A percentile compares a stretch with the other conserved stretches of the same genome.
These are phyloP conservation scores for Xanthorhoe designata DNA, from an alignment of 2,888 invertebrate species.

Conservation along the genomic window DNA sequence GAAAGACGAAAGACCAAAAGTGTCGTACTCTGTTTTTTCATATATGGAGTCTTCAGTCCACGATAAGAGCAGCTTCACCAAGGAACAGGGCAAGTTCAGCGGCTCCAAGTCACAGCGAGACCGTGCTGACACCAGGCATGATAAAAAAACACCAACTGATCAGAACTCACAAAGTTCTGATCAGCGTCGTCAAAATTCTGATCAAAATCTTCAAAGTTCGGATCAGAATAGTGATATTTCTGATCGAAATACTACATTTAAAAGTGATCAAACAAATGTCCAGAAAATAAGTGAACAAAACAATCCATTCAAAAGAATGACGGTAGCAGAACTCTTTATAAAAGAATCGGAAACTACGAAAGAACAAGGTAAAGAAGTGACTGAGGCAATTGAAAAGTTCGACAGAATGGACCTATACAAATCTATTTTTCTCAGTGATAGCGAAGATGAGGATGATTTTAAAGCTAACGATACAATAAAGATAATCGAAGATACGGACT, in stretches of 20 bases:
- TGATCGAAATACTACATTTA: conserved; percentile 13
- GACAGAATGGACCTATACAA: conserved; percentile 92
- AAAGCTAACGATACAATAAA: conserved; percentile 13
- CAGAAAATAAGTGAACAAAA: conserved; percentile 29
- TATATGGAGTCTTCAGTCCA: conserved; percentile 88
- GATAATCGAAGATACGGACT: conserved; percentile 45
- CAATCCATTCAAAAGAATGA: conserved; percentile 70
- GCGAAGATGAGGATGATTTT: conserved; percentile 85
- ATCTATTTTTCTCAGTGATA: conserved; percentile 94
- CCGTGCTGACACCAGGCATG: conserved; percentile 19
- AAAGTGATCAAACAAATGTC: conserved; percentile 5
- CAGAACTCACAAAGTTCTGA: neutral
- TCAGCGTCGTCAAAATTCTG: conserved; percentile 2
- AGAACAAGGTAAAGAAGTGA: conserved; percentile 59
- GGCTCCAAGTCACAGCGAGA: conserved; percentile 69
- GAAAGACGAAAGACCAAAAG: conserved; percentile 84
- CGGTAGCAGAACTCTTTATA: conserved; percentile 77
- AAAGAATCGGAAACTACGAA: conserved; percentile 75
- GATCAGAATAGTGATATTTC: conserved; percentile 5
- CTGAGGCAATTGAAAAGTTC: conserved; percentile 77
- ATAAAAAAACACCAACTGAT: conserved; percentile 7
- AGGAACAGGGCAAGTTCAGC: conserved; percentile 75
- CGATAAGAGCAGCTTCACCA: conserved; percentile 82
- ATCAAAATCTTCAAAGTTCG: conserved; percentile 3
- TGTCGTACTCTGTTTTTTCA: conserved; percentile 91